Percentiles rank a stretch among this genome's conserved stretches.
Evolutionary conservation across 92 coral and sea anemone species (phyloP).

Genomic region (Siderastrea radians): DNA sequence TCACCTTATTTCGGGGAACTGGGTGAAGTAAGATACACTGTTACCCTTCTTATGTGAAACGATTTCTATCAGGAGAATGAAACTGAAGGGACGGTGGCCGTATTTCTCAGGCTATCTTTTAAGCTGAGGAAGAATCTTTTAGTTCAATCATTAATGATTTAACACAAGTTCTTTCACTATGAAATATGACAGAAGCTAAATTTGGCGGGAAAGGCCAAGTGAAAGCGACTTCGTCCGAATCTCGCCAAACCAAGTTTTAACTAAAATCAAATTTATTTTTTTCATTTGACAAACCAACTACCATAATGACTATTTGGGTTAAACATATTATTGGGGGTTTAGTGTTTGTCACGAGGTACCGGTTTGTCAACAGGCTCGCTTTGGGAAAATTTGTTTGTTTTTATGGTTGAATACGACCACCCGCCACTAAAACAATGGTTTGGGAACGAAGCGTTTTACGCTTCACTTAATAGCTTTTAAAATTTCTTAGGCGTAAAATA

Average conservation of each 20-base stretch:
- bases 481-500: neutral
- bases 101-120: neutral
- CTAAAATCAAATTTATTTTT: conserved; percentile 6
- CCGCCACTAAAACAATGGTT: neutral
- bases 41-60: too few relatives aligned
- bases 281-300: conserved; percentile 1
- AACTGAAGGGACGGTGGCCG: neutral
- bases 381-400: neutral
- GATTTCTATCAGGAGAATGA: too few relatives aligned
- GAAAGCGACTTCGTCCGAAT: too few relatives aligned
- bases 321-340: neutral
- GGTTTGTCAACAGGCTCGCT: conserved; percentile 16
- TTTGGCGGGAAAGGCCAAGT: neutral
- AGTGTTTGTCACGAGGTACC: neutral
- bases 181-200: neutral
- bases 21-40: neutral
- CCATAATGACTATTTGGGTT: neutral
- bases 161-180: neutral
- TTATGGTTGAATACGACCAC: conserved; percentile 3
- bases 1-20: neutral
- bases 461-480: neutral
- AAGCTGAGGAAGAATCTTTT: neutral
- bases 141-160: conserved; percentile 29
- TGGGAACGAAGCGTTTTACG: neutral
- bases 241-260: neutral